phyloP scores from a whole-genome alignment of 2,113 vertebrate species.

The Mastomys natalensis region DNA sequence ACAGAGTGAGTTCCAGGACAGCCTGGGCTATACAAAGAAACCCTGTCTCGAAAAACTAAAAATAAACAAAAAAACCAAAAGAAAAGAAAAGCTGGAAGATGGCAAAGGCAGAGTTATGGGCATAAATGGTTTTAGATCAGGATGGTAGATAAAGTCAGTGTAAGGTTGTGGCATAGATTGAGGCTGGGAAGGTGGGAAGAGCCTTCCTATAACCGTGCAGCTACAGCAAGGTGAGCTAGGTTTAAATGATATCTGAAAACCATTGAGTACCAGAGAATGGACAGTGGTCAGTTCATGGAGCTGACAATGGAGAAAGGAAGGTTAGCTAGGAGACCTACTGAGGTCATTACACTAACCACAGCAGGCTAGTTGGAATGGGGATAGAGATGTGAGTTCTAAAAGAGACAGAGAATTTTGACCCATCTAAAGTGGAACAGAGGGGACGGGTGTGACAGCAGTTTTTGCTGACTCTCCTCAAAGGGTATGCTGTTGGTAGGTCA shows the following conservation, averaged over 20 bases:
- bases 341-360: neutral
- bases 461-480: neutral
- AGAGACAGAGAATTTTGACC: constrained; percentile 8
- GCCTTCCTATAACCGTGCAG: neutral
- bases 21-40: too few relatives aligned
- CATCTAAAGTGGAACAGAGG: constrained; percentile 3
- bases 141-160: neutral
- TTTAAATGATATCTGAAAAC: neutral
- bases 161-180: neutral
- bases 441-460: neutral
- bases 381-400: constrained; percentile 15
- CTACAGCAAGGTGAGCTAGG: neutral
- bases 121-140: neutral
- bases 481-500: neutral
- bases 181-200: neutral
- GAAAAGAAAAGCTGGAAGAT: neutral
- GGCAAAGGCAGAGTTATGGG: neutral
- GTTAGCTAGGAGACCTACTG: neutral
- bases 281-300: neutral
- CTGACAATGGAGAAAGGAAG: neutral
- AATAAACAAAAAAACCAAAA: too few relatives aligned
- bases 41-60: too few relatives aligned
- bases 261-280: neutral
- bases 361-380: neutral
- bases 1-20: too few relatives aligned